A percentile compares a stretch with the other conserved stretches of the same genome.
These are phyloP conservation scores for Onchidella celtica DNA, from an alignment of 2,888 invertebrate species.

Conservation along the genomic window DNA sequence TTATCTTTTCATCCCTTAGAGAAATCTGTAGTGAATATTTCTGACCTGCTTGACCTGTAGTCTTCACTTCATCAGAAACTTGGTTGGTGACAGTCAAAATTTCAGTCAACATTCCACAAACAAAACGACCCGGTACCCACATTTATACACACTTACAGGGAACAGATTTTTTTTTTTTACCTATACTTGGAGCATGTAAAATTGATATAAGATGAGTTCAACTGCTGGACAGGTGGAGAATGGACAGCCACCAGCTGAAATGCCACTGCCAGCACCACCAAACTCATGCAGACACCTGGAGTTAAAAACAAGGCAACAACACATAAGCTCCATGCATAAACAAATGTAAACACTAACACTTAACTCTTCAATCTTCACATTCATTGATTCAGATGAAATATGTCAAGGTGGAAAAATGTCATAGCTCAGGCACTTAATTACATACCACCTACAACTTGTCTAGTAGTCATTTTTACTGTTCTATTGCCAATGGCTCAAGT, in stretches of 20 bases:
- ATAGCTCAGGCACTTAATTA: not conserved
- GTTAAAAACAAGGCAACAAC: too few species aligned
- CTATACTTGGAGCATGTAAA: constrained; percentile 59
- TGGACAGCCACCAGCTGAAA: constrained; percentile 79
- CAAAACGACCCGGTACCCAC: too few species aligned
- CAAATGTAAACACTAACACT: not conserved
- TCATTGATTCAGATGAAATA: too few species aligned
- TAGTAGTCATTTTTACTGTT: too few species aligned
- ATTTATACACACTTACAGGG: too few species aligned
- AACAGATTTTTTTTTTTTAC: constrained; percentile 57
- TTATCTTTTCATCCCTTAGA: too few species aligned
- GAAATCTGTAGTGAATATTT: too few species aligned
- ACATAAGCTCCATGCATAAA: not conserved
- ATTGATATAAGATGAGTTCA: constrained; percentile 31
- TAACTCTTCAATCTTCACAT: not conserved
- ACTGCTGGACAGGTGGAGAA: constrained; percentile 74
- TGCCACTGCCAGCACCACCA: constrained; percentile 79
- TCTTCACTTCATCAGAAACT: too few species aligned
- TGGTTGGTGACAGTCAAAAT: too few species aligned
- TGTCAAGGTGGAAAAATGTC: not conserved
- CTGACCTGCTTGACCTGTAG: too few species aligned
- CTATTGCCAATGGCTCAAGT: too few species aligned
- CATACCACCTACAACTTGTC: not conserved
- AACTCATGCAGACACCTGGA: constrained; percentile 79
- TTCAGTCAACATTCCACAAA: too few species aligned